phyloP scores from a whole-genome alignment of 2,113 vertebrate species.

The Callipepla californica region DNA sequence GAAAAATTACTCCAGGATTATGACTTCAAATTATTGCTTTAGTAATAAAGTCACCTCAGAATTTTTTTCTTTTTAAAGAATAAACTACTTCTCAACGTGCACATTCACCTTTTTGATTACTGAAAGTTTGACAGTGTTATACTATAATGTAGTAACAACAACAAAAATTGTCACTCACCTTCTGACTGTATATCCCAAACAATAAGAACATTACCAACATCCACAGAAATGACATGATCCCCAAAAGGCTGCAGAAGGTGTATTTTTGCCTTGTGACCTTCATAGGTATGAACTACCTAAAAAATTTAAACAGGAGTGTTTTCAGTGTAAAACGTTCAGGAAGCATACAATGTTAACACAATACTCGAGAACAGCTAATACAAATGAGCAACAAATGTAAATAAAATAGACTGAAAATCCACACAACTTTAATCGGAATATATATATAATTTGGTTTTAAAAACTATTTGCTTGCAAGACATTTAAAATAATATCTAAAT shows the following conservation, averaged over 20 bases:
- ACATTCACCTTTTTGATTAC: neutral
- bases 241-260: conserved; percentile 91
- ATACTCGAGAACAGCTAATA: neutral
- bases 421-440: neutral
- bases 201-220: conserved; percentile 86
- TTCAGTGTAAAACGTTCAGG: neutral
- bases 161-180: conserved; percentile 73
- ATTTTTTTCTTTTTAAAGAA: neutral
- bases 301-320: conserved; percentile 48
- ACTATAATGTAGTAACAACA: neutral
- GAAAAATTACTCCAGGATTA: neutral
- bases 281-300: conserved; percentile 90
- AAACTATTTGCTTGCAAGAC: neutral
- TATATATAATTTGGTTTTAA: neutral
- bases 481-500: neutral
- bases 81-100: neutral
- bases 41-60: rapidly evolving
- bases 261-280: conserved; percentile 88
- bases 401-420: neutral
- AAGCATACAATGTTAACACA: neutral
- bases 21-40: neutral
- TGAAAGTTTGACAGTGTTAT: neutral
- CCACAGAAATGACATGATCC: conserved; percentile 93
- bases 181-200: conserved; percentile 91
- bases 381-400: neutral